Base-by-base conservation (phyloP, 2,888 invertebrate genomes). In the Lypha dubia region DNA sequence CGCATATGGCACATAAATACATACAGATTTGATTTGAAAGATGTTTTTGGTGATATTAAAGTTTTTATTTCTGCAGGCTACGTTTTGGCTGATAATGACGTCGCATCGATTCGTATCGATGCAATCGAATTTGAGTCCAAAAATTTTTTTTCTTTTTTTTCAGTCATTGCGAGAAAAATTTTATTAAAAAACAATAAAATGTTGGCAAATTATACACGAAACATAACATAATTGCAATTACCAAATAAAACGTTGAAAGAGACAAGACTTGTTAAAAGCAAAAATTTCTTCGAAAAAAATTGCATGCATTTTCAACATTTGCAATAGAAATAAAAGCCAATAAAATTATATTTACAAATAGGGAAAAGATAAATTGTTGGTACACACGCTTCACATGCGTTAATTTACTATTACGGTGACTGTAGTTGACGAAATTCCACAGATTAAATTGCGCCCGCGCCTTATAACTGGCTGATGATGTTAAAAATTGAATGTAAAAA, bases 141-240 rank as follows among this genome's bases (percentile, higher is more conserved):
- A n/a, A n/a, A n/a, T n/a, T n/a, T n/a, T n/a, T n/a, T n/a, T n/a
- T n/a, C n/a, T n/a, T n/a, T n/a, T n/a, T n/a, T n/a, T n/a, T n/a
- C n/a, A n/a, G n/a, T n/a, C n/a, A n/a, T n/a, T n/a, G n/a, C n/a
- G n/a, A n/a, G n/a, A n/a, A 28, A 71, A 70, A 76, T 56, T 58
- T 81, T 22, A 70, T 76, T 81, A 71, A 65, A 81, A 71, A 81
- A 58, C 75, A 63, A 81, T 76, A 70, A 75, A 81, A 76, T 49
- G 46, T 81, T 58, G 28, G 28, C 24, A 65, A 65, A 65, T 46
- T 65, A 17, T 44, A 28, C 13, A 35, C 35, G 28, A 24, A 28
- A 5, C 20, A 35, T 13, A 9, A 24, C 20, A 38, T 41, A 5
- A 0, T 38, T 20, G 20, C 20, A 0, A n/a, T 60, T 38, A 17